phyloP scores from a whole-genome alignment of 2,113 vertebrate genomes.

The Calyptomena viridis region DNA sequence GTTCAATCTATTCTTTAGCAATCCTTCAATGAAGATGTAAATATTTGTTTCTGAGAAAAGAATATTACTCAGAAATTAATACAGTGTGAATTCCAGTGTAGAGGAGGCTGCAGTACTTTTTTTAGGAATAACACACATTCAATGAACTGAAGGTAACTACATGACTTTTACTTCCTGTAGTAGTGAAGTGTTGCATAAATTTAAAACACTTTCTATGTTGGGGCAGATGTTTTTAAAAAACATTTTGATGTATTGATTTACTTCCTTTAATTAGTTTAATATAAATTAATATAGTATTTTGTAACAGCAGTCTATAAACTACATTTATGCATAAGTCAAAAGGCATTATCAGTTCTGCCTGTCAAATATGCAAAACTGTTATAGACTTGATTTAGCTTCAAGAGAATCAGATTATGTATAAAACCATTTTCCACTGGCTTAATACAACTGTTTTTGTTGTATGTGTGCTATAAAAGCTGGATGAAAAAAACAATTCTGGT shows the following conservation, averaged over 20 bases:
- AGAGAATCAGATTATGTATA: neutral
- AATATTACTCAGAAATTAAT: neutral
- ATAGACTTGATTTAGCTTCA: neutral
- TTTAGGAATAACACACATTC: neutral
- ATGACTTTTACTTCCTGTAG: neutral
- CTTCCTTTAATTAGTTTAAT: neutral
- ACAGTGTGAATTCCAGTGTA: neutral
- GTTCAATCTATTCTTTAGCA: neutral
- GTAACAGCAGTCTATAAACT: neutral
- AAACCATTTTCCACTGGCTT: neutral
- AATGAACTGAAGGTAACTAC: neutral
- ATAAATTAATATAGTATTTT: neutral
- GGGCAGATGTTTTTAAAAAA: fast-evolving
- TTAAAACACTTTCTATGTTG: neutral
- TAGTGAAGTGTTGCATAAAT: neutral
- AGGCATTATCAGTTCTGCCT: neutral
- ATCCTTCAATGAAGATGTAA: neutral
- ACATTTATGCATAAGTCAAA: neutral
- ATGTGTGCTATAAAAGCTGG: neutral
- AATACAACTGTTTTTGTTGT: neutral
- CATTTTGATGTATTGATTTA: neutral
- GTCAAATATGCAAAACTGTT: neutral
- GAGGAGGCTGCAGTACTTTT: neutral
- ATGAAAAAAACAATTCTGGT: neutral
- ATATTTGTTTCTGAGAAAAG: neutral